These are phyloP conservation scores for Cheirogaleus medius DNA, from an alignment of 2,113 vertebrate species.

Conservation along the genomic window DNA sequence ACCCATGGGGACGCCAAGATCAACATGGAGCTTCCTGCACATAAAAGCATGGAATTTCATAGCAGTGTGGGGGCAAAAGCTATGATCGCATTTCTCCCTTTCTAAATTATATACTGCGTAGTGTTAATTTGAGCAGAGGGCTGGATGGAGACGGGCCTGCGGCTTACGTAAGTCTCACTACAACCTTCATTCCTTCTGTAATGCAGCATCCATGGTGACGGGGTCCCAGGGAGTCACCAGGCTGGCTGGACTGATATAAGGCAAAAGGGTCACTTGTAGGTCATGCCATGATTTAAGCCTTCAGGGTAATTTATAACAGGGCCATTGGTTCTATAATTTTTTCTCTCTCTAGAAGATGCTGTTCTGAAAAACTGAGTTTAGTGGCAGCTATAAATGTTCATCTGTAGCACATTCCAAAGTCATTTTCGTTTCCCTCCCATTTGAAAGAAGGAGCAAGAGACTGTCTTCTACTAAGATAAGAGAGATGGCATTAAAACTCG, in stretches of 20 bases:
- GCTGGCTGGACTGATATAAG: neutral
- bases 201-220: neutral
- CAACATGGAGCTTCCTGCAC: constrained; percentile 95
- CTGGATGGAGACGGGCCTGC: constrained; percentile 69
- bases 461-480: neutral
- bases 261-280: constrained; percentile 49
- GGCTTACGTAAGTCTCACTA: constrained; percentile 75
- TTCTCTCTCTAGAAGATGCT: constrained; percentile 41
- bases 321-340: constrained; percentile 31
- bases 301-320: constrained; percentile 39
- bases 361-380: constrained; percentile 28
- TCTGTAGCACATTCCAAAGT: constrained; percentile 5
- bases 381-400: constrained; percentile 6
- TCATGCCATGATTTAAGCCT: constrained; percentile 51
- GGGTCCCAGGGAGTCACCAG: neutral
- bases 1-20: constrained; percentile 89
- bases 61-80: constrained; percentile 89
- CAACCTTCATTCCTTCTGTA: neutral
- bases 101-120: constrained; percentile 83
- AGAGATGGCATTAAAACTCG: neutral
- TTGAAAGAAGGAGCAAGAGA: constrained; percentile 16
- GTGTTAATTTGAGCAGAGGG: constrained; percentile 81
- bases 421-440: constrained; percentile 37
- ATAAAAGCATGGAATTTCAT: constrained; percentile 91
- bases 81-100: constrained; percentile 88